Percentiles rank a stretch among this genome's conserved stretches.
These are phyloP conservation scores for Sparidentex hasta DNA, from an alignment of 2,797 vertebrate species.

Conservation along the genomic window DNA sequence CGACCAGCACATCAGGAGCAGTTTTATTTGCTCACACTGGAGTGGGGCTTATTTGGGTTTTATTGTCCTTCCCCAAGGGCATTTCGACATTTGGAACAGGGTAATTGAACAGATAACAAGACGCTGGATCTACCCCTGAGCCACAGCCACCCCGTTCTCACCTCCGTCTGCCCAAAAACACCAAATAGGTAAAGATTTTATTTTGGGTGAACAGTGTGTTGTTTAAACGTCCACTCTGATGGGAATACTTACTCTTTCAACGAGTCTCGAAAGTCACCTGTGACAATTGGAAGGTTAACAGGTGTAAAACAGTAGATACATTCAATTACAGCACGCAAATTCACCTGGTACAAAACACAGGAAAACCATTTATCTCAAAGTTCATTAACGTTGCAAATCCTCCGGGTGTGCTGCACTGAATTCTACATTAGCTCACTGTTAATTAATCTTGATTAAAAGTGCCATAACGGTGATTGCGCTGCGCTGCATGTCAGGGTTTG, in stretches of 20 bases:
- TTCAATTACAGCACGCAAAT: slow-evolving; percentile 34
- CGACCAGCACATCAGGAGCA: too few relatives aligned
- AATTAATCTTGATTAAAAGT: slow-evolving; percentile 72
- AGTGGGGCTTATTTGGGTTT: too few relatives aligned
- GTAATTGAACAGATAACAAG: too few relatives aligned
- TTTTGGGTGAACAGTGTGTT: background rate
- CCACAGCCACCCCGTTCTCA: too few relatives aligned
- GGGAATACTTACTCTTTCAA: background rate
- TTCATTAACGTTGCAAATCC: slow-evolving; percentile 60
- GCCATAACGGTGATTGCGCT: slow-evolving; percentile 46
- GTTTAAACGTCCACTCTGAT: background rate
- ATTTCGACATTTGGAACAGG: too few relatives aligned
- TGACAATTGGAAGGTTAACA: slow-evolving; percentile 32
- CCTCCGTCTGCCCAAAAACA: too few relatives aligned
- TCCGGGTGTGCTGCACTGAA: slow-evolving; percentile 40
- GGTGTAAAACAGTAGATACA: slow-evolving; percentile 45
- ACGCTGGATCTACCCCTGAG: too few relatives aligned
- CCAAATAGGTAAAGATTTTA: background rate
- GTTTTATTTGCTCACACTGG: too few relatives aligned
- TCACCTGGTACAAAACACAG: slow-evolving; percentile 32
- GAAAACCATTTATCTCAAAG: slow-evolving; percentile 25
- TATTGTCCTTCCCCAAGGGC: too few relatives aligned
- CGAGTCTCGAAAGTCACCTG: background rate
- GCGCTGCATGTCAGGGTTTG: slow-evolving; percentile 39
- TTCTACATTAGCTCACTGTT: slow-evolving; percentile 59